Percentiles rank a stretch among this genome's conserved stretches.
phyloP scores from a whole-genome alignment of 2,888 invertebrate genomes.

The Ctenicera cuprea region DNA sequence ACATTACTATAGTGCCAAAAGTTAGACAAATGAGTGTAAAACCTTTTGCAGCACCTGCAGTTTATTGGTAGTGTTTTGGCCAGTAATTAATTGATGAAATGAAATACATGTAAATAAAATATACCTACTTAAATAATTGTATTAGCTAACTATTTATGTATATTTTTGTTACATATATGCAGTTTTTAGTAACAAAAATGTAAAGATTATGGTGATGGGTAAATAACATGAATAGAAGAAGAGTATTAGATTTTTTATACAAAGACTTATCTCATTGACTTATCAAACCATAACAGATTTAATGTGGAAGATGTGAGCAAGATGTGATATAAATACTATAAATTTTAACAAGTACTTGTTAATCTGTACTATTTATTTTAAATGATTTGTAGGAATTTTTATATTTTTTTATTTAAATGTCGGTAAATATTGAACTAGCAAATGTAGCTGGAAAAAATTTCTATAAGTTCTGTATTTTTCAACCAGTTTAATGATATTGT shows the following conservation, averaged over 20 bases:
- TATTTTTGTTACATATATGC: conserved; percentile 50
- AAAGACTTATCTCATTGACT: conserved; percentile 31
- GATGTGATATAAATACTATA: conserved; percentile 51
- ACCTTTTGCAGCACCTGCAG: background rate
- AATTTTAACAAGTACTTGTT: conserved; percentile 39
- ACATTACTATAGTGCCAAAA: background rate
- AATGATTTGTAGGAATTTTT: conserved; percentile 21
- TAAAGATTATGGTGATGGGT: conserved; percentile 49
- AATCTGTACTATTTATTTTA: conserved; percentile 27
- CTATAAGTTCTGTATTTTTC: too few relatives aligned
- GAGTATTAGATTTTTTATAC: conserved; percentile 45
- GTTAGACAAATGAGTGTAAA: background rate
- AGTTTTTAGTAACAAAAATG: conserved; percentile 38
- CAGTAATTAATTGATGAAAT: conserved; percentile 20
- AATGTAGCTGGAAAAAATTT: background rate
- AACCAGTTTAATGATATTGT: too few relatives aligned
- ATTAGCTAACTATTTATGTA: conserved; percentile 49
- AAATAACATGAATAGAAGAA: conserved; percentile 33
- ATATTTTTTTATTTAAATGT: conserved; percentile 23
- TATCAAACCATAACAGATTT: conserved; percentile 28
- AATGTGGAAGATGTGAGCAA: conserved; percentile 41
- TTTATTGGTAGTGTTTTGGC: conserved; percentile 27
- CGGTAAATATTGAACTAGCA: background rate
- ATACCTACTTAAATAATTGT: conserved; percentile 38
- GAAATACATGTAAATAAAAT: conserved; percentile 39